These are phyloP conservation scores for Lasius fuliginosus DNA, from an alignment of 2,888 invertebrate genomes.

Conservation along the genomic window DNA sequence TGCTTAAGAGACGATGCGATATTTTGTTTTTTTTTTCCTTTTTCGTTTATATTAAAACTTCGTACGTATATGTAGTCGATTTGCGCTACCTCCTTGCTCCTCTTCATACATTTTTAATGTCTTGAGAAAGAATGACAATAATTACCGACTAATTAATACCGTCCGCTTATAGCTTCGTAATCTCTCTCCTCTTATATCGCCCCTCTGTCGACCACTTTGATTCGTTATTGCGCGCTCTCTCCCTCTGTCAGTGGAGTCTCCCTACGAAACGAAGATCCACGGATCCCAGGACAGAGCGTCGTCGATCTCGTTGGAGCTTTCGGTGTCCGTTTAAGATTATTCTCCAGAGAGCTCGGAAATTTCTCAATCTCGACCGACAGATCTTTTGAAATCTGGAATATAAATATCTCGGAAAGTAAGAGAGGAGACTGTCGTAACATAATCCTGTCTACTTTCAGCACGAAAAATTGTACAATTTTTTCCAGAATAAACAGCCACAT, in stretches of 20 bases:
- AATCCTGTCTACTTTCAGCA: not conserved
- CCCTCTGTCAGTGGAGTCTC: constrained; percentile 46
- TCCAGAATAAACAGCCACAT: not conserved
- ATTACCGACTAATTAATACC: constrained; percentile 71
- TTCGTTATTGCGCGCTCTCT: constrained; percentile 57
- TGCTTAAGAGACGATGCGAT: constrained; percentile 73
- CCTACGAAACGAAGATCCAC: constrained; percentile 34
- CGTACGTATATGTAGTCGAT: constrained; percentile 65
- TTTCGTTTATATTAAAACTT: constrained; percentile 73
- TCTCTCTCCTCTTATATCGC: constrained; percentile 27
- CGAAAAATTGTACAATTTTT: not conserved
- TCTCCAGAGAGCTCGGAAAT: not conserved
- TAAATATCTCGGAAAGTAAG: not conserved
- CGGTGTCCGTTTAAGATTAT: constrained; percentile 8
- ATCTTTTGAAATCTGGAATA: not conserved
- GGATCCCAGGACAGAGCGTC: constrained; percentile 25
- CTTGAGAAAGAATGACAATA: constrained; percentile 77
- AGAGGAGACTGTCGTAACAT: not conserved
- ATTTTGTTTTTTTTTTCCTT: constrained; percentile 44
- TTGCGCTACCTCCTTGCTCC: constrained; percentile 77
- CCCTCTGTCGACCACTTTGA: constrained; percentile 49
- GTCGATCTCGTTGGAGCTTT: not conserved
- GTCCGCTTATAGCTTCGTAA: constrained; percentile 58
- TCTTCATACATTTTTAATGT: constrained; percentile 76
- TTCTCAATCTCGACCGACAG: not conserved